Base-by-base conservation (phyloP, 1,140 invertebrate species). In the Drosophila nigromelanica region DNA sequence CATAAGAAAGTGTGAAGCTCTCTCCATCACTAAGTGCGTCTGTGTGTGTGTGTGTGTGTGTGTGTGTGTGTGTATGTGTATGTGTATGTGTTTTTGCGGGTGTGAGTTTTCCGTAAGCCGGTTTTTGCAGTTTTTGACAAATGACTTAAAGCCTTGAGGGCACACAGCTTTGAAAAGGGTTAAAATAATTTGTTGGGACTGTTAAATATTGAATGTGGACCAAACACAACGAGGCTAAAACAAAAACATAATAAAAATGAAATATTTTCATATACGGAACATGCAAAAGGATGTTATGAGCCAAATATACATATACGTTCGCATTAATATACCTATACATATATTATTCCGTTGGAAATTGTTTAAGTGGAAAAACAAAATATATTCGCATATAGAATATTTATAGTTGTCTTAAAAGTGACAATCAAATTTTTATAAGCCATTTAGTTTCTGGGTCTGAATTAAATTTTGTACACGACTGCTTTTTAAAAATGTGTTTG, bases 161-260 rank as follows among this genome's bases (percentile, higher is more conserved):
- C 66, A 71, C 64, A 78, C 52, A 60, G 51, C 59, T 54, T 68
- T 89, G 82, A 87, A 68, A 87, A 87, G 82, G 82, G 82, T 87
- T 83, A 69, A 89, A 83, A 83, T 87, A 87, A 87, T 87, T 87
- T 87, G 82, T 83, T 79, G 73, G 71, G 82, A 87, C 82, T 89
- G 76, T 76, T 87, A 86, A 89, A 87, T 87, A 89, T 87, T 82
- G 78, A 79, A 89, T 86, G 67, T 72, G 78, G 55, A 58, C 66
- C 80, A 61, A 58, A 58, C 61, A 58, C 71, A 73, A 62, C 50
- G 52, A 71, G 47, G 64, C 55, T 54, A 56, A 71, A 62, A 74
- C 66, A 69, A 69, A 70, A 62, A 45, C 33, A 69, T 63, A 71
- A 82, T 79, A 82, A 83, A 78, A 82, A 82, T 78, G 71, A 82